These are phyloP conservation scores for Tipula unca DNA, from an alignment of 2,888 invertebrate species.

Conservation along the genomic window DNA sequence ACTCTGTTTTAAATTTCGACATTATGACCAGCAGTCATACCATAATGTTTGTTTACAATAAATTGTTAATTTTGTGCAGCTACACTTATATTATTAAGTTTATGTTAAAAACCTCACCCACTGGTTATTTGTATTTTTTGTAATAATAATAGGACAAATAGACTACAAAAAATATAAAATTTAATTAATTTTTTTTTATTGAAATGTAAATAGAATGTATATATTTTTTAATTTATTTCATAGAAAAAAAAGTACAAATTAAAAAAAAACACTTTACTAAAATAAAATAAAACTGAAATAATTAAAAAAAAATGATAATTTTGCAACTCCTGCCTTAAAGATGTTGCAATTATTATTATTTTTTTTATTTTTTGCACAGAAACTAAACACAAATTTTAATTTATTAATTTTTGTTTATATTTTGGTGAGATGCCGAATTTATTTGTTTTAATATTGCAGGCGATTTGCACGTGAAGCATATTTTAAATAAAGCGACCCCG, in stretches of 20 bases:
- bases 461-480: neutral
- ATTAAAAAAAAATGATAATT: neutral
- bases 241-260: neutral
- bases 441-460: neutral
- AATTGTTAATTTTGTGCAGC: neutral
- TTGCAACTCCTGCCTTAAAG: neutral
- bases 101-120: neutral
- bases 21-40: too few relatives aligned
- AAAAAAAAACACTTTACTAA: neutral
- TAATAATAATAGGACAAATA: neutral
- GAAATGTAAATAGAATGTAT: constrained; percentile 8
- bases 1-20: too few relatives aligned
- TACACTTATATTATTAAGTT: neutral
- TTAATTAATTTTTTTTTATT: neutral
- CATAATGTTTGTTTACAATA: neutral
- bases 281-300: neutral
- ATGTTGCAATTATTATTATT: neutral
- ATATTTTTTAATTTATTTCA: neutral
- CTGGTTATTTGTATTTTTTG: neutral
- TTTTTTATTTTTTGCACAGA: neutral
- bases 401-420: neutral
- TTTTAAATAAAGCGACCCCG: neutral
- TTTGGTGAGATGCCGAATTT: constrained; percentile 3
- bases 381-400: constrained; percentile 3
- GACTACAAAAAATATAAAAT: neutral